These are phyloP conservation scores for Thelaira solivaga DNA, from an alignment of 2,888 invertebrate genomes.

Conservation along the genomic window DNA sequence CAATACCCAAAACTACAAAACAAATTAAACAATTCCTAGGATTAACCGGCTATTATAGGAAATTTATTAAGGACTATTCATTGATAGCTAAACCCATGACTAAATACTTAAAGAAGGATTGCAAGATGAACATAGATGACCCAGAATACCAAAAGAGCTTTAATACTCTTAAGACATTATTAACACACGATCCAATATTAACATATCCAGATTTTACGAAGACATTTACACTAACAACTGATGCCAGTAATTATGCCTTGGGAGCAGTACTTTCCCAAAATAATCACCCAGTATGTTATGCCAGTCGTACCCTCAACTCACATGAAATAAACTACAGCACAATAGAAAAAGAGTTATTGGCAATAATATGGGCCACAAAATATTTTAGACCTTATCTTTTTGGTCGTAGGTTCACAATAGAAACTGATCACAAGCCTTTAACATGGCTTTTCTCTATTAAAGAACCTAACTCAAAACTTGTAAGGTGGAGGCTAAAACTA, in stretches of 20 bases:
- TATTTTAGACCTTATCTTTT: too few species aligned
- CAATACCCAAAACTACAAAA: background rate
- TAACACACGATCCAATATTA: background rate
- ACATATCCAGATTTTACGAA: background rate
- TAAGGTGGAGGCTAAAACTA: too few species aligned
- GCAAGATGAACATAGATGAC: background rate
- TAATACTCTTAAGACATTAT: background rate
- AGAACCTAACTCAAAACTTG: too few species aligned
- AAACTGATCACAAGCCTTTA: too few species aligned
- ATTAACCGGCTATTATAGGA: background rate
- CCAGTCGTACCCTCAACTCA: too few species aligned
- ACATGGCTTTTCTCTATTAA: background rate
- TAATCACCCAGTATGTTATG: too few species aligned
- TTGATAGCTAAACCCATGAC: background rate
- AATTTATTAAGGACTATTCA: background rate
- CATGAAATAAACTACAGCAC: too few species aligned
- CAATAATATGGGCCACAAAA: too few species aligned
- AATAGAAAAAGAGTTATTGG: too few species aligned
- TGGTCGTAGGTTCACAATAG: too few species aligned
- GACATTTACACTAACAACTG: background rate
- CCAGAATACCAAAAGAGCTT: background rate
- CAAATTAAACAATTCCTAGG: background rate
- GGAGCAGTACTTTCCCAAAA: background rate
- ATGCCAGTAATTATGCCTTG: background rate
- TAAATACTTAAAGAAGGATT: background rate